Evolutionary conservation across 2,888 invertebrate species (phyloP), one percentile per base, ranked within the genome.

Genomic region (Girardia tigrina): DNA sequence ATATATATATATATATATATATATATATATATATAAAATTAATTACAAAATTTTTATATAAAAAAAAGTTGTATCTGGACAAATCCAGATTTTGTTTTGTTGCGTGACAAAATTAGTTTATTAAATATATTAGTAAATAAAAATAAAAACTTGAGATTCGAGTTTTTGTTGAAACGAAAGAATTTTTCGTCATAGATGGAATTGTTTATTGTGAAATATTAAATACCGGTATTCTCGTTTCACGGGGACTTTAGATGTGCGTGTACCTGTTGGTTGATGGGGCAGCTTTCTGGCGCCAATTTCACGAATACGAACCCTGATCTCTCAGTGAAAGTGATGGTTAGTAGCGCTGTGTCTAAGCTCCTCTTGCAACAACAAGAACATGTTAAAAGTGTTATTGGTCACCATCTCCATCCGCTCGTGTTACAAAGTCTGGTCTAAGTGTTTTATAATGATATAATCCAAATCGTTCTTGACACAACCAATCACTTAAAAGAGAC

Each of bases 241-340:
- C 89, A 89, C 0, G 87, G 89, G 75, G 92, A 91, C 0, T 91
- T 92, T 83, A 89, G 97, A 88, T 87, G 94, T 80, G 94, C 94
- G 0, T 88, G 94, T 84, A 94, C 94, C 1, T 94, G 93, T 83
- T 97, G 94, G 94, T 91, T 92, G 23, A 85, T 97, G 56, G 92
- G 94, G 81, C 90, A 90, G 82, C 94, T 94, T 84, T 89, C 91
- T 76, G 90, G 90, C 80, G 89, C 92, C 76, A 89, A 89, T 79
- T 92, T 93, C 84, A 90, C 90, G 82, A 89, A 89, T 82, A 91
- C 91, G 76, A 88, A 88, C 20, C 88, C 90, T 76, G 94, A 86
- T 74, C 86, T 98, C 71, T 97, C 98, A 0, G 97, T 97, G 0
- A 91, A 91, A 85, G 92, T 95, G 1, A 95, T 98, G 85, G 95